phyloP scores from a whole-genome alignment of 2,888 invertebrate genomes.

The Nephrocerus scutellatus region DNA sequence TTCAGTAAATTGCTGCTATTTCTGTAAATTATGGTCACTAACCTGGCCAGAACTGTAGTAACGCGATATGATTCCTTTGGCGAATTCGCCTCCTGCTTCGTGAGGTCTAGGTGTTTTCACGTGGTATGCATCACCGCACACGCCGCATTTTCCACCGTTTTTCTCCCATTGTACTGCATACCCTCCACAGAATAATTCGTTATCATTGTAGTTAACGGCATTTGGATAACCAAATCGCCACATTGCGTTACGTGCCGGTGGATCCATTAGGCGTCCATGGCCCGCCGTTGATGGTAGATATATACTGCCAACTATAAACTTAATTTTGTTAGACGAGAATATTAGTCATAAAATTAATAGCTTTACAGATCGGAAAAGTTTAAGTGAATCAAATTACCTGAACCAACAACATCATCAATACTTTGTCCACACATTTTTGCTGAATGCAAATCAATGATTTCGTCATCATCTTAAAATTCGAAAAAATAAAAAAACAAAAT shows the following conservation, averaged over 20 bases:
- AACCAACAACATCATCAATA: conserved; percentile 12
- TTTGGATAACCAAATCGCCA: conserved; percentile 93
- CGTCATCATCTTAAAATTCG: too few species aligned
- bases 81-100: conserved; percentile 81
- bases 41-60: conserved; percentile 80
- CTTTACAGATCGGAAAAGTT: too few species aligned
- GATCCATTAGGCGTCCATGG: conserved; percentile 86
- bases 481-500: too few species aligned
- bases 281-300: conserved; percentile 50
- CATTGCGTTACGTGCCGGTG: conserved; percentile 88
- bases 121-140: conserved; percentile 82
- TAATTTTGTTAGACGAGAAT: too few species aligned
- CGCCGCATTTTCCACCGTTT: conserved; percentile 78
- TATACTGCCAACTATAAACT: too few species aligned
- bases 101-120: conserved; percentile 68
- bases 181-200: conserved; percentile 88
- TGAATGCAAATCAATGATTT: too few species aligned
- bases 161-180: conserved; percentile 85
- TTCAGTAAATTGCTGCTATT: not conserved
- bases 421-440: too few species aligned
- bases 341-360: too few species aligned
- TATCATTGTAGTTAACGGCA: conserved; percentile 90
- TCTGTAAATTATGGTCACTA: conserved; percentile 20
- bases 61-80: conserved; percentile 74
- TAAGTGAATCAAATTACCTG: conserved; percentile 17